Base-by-base conservation (phyloP, 2,888 invertebrate species). In the Steinernema scapterisci region DNA sequence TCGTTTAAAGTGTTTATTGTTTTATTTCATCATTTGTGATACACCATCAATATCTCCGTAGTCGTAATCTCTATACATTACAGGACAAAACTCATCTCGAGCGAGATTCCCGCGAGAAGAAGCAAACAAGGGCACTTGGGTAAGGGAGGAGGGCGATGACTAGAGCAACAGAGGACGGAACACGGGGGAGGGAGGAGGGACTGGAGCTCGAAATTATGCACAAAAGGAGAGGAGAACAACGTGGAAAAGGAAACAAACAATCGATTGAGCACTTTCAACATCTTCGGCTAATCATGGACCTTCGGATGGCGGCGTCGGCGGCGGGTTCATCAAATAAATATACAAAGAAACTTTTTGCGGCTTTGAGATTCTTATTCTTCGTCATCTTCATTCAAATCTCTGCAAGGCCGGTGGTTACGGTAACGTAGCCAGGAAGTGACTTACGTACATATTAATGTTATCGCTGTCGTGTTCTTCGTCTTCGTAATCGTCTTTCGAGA, bases 401-500 rank as follows among this genome's bases (percentile, higher is more conserved):
- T 52, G 52, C 1, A 52, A 52, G 21, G n/a, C 1, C 21, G 11
- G 1, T 6, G 19, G 52, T 19, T n/a, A 21, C 52, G 23, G 11
- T 21, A 21, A 21, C 6, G 23, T 11, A 19, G 19, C 21, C 7
- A 23, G 21, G 52, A 52, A 19, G 19, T 19, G 52, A 23, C 23
- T 52, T 52, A 52, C 52, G 19, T 52, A 52, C 52, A 63, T 63
- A 27, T 63, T 63, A 27, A 78, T 81, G 43, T 81, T 82, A 71
- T 80, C 81, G 52, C 80, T 84, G 63, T 56, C 76, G 51, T 78
- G 74, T 44, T 81, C 83, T 9, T 80, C 81, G 72, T 81, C 81
- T 75, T 80, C 73, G 71, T 76, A 73, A 43, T 77, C 78, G 25
- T 75, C 80, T 16, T 85, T 82, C 19, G 79, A 71, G 76, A 81